Conservation (phyloP, 2,797 vertebrate species). For the Zenarchopterus dispar region DNA sequence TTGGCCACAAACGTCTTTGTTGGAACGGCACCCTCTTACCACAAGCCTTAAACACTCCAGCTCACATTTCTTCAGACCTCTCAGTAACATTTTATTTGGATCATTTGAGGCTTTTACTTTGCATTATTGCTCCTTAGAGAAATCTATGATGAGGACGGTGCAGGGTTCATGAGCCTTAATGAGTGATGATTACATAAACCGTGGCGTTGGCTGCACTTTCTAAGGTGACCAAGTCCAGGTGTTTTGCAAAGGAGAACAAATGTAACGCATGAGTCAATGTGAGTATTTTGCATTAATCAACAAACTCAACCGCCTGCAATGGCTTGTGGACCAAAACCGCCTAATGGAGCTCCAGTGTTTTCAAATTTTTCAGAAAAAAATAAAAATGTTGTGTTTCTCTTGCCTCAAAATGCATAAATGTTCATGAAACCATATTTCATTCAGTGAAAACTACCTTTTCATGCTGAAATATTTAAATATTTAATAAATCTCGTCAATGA, state of each 20-base stretch:
- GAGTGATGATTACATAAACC: conserved; percentile 37
- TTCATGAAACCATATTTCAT: too few species aligned
- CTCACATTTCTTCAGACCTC: conserved; percentile 66
- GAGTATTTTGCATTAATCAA: conserved; percentile 41
- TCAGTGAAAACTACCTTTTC: too few species aligned
- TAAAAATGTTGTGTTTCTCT: not conserved
- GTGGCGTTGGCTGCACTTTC: conserved; percentile 49
- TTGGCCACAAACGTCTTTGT: conserved; percentile 68
- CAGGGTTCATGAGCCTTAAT: conserved; percentile 42
- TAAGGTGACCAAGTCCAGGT: conserved; percentile 67
- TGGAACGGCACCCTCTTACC: conserved; percentile 62
- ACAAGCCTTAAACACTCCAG: conserved; percentile 65
- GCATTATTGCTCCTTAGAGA: conserved; percentile 50
- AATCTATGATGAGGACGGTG: conserved; percentile 35
- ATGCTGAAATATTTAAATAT: too few species aligned
- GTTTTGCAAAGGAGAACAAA: conserved; percentile 48
- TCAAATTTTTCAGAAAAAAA: not conserved
- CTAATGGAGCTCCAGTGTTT: conserved; percentile 13
- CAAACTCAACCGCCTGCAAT: conserved; percentile 23
- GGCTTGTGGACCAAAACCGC: conserved; percentile 27
- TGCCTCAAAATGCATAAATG: too few species aligned
- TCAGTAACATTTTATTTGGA: conserved; percentile 69
- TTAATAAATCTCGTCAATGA: too few species aligned
- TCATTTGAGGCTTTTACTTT: conserved; percentile 40
- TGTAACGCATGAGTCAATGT: conserved; percentile 53